phyloP scores from a whole-genome alignment of 2,888 invertebrate genomes.

The Platerodrilus igneus region DNA sequence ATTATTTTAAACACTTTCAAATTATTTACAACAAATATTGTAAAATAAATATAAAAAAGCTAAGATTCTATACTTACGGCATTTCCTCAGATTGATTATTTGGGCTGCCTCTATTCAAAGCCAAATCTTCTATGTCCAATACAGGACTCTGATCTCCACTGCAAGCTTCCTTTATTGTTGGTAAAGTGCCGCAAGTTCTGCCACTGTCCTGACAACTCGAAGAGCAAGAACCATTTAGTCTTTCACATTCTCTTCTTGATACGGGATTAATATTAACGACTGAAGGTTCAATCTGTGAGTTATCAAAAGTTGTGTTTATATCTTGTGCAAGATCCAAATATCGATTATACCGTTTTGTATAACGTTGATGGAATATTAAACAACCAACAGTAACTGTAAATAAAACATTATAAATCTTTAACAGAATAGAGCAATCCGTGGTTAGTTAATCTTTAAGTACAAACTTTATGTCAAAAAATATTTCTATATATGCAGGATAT shows the following conservation, averaged over 20 bases:
- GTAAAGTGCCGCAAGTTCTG: slow-evolving; percentile 35
- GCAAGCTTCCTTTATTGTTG: slow-evolving; percentile 48
- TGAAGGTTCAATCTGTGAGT: slow-evolving; percentile 32
- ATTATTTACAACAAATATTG: no score
- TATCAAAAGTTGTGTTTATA: slow-evolving; percentile 44
- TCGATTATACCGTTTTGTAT: slow-evolving; percentile 65
- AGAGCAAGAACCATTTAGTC: slow-evolving; percentile 3
- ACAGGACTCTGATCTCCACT: slow-evolving; percentile 47
- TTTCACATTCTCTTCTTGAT: slow-evolving; percentile 17
- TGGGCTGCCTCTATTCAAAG: no score
- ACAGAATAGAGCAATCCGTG: not conserved
- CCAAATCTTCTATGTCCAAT: slow-evolving; percentile 63
- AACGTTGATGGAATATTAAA: slow-evolving; percentile 77
- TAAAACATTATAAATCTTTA: slow-evolving; percentile 6
- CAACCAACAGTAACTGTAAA: slow-evolving; percentile 72
- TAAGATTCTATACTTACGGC: no score
- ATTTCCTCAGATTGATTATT: no score
- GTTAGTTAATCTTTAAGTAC: no score
- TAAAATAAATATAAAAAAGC: no score
- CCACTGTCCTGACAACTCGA: slow-evolving; percentile 6
- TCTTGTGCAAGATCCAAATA: slow-evolving; percentile 60
- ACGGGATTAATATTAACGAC: no score
- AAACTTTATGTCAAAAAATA: no score
- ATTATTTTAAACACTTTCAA: no score
- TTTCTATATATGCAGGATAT: no score